phyloP scores from a whole-genome alignment of 2,113 vertebrate genomes.

The Platanista minor region DNA sequence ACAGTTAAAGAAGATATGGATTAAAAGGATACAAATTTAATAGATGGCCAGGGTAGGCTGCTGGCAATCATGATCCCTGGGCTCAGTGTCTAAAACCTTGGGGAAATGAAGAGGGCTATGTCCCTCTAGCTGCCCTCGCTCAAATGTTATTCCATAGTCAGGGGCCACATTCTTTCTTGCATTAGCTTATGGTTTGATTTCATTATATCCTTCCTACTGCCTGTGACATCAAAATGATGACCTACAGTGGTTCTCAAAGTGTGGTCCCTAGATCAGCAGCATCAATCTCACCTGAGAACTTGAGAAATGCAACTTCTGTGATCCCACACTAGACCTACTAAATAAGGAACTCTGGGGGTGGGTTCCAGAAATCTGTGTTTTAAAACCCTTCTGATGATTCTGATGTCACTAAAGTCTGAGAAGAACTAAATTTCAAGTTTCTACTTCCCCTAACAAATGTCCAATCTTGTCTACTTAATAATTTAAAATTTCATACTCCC shows the following conservation, averaged over 20 bases:
- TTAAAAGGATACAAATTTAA: neutral
- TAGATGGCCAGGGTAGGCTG: neutral
- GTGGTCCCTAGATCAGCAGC: neutral
- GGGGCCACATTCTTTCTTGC: neutral
- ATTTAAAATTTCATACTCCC: slow-evolving; percentile 3
- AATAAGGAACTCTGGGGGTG: neutral
- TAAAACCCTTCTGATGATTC: neutral
- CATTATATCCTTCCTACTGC: neutral
- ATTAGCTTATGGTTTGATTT: neutral
- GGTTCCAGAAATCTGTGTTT: neutral
- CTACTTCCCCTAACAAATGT: neutral
- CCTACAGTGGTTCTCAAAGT: neutral
- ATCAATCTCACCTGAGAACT: neutral
- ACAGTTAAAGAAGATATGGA: neutral
- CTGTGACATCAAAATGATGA: neutral
- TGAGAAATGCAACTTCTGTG: neutral
- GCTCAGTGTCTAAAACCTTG: neutral
- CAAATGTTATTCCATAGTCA: neutral
- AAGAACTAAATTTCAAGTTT: slow-evolving; percentile 1
- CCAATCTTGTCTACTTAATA: neutral
- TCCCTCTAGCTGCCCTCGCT: neutral
- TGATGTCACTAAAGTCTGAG: neutral
- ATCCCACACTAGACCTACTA: neutral
- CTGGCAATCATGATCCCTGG: neutral
- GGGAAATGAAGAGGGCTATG: neutral